These are phyloP conservation scores for Chrysomela aeneicollis DNA, from an alignment of 2,888 invertebrate species.

Conservation along the genomic window DNA sequence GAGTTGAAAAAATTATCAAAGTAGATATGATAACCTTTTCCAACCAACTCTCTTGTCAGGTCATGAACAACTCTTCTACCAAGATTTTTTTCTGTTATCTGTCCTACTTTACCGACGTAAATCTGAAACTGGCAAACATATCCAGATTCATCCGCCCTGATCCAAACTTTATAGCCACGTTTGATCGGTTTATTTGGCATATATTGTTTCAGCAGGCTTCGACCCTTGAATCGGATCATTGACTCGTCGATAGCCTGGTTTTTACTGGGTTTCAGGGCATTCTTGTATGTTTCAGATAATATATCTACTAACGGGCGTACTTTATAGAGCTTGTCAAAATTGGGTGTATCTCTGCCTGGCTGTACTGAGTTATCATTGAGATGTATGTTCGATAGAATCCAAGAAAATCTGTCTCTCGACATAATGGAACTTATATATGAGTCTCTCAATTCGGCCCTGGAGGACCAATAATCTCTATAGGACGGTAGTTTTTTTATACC, in stretches of 20 bases:
- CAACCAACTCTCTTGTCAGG: conserved; percentile 29
- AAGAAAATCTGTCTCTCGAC: conserved; percentile 29
- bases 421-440: conserved; percentile 13
- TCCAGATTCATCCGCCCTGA: conserved; percentile 25
- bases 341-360: conserved; percentile 17
- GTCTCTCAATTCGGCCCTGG: conserved; percentile 4
- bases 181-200: conserved; percentile 51
- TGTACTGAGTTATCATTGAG: conserved; percentile 34
- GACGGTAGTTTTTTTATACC: conserved; percentile 3
- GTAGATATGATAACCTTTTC: conserved; percentile 33
- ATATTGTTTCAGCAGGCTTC: conserved; percentile 44
- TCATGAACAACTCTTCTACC: conserved; percentile 35
- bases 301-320: conserved; percentile 25
- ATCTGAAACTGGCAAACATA: conserved; percentile 43
- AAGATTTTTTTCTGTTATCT: conserved; percentile 31
- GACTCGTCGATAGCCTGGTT: conserved; percentile 38
- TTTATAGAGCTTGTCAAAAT: conserved; percentile 36
- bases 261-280: neutral
- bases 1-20: conserved; percentile 36
- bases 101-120: conserved; percentile 46
- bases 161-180: conserved; percentile 38
- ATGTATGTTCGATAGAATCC: conserved; percentile 32
- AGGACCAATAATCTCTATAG: conserved; percentile 20
- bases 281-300: conserved; percentile 11
- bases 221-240: conserved; percentile 41